Evolutionary conservation across 2,888 invertebrate species (phyloP), one percentile per base, ranked within the genome.

Genomic region (Tridacna gigas): DNA sequence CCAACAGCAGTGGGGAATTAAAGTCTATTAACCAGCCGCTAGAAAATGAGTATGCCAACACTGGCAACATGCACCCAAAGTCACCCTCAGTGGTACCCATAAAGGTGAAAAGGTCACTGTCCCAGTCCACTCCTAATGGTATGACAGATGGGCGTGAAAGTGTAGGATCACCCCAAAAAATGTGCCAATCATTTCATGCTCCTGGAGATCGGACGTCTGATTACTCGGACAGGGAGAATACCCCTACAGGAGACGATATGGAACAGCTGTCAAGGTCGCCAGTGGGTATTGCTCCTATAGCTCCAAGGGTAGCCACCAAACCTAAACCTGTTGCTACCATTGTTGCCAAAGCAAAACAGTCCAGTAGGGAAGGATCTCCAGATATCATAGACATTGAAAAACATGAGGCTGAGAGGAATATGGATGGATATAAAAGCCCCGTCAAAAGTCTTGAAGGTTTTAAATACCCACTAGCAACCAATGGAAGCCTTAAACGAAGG

Each of bases 241-340:
- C 90, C 2, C 90, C 91, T 1, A 90, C 87, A n/a, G 91, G 88
- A 15, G 90, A 90, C 75, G 86, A 86, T 67, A 75, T 71, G 60
- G 82, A 87, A n/a, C 74, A 78, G 28, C 75, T 82, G 56, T 84
- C 86, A 37, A 76, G 83, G 67, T 84, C 86, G 65, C 86, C 88
- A 48, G 73, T 86, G 56, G 79, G 80, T 25, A 76, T 82, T 67
- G 88, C 87, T 20, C 98, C 97, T 20, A 97, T 97, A 37, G 96
- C 97, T 83, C 97, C 97, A 9, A 96, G 97, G 74, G 97, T 97
- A 0, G 96, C 97, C 20, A 97, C 97, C 13, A 98, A 98, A 77
- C 91, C 92, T 3, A 94, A 93, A 85, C 93, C 93, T n/a, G 90
- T 93, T 37, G 92, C 92, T 26, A 93, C 91, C 85, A 92, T 93